Base-by-base conservation (phyloP, 2,797 vertebrate species). In the Cyclura pinguis region DNA sequence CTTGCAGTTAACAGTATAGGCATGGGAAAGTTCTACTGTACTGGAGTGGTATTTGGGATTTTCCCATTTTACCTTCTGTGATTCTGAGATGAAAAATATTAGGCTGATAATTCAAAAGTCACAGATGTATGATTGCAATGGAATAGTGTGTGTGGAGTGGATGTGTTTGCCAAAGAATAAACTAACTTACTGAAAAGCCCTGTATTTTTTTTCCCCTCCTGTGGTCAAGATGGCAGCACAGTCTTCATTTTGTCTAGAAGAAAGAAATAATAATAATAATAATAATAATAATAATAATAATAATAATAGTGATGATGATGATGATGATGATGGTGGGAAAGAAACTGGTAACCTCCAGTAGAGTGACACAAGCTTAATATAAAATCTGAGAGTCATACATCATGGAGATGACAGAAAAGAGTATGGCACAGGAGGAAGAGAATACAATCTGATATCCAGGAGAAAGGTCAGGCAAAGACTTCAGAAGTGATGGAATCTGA, bases 401-500 rank as follows among this genome's bases (percentile, higher is more conserved):
- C 55, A 92, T 3, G 47, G 85, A 88, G 38, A 35, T 78, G 69
- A 92, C 13, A 89, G 52, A 55, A 87, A 92, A 86, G 18, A 89
- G 55, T 90, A 84, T 78, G 52, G 47, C 20, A 32, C 10, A 86
- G 50, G 52, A 86, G 38, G 86, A 85, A 91, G 9, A 67, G 47
- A 80, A 80, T 64, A 86, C 84, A 91, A 91, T 50, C 32, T 87
- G 72, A 32, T 88, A 90, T 20, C 6, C 64, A 89, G 20, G 64
- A 93, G 2, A 91, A 27, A 89, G 91, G 0, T 57, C 4, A 84
- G 14, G 32, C 2, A 84, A 89, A 87, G 16, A 72, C 3, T 85
- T 52, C 20, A 90, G 16, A 88, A 92, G 0, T 55, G 89, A 38
- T 38, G 80, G 38, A 93, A 92, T 87, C 72, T 82, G 14, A 89